A percentile compares a stretch with the other conserved stretches of the same genome.
phyloP scores from a whole-genome alignment of 2,888 invertebrate genomes.

The Aelia acuminata region DNA sequence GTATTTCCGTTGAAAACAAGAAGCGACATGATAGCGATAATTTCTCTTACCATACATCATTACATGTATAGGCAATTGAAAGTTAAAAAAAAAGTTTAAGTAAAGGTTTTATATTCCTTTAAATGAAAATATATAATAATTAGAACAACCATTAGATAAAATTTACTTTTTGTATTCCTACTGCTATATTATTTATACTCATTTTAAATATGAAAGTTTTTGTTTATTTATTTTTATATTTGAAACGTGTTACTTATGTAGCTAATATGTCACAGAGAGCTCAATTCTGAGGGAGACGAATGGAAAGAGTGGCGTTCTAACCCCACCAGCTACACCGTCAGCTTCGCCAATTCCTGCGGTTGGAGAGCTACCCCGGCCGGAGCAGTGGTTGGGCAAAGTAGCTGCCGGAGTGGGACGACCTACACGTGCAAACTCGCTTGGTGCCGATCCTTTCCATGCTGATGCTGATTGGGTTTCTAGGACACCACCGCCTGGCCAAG shows the following conservation, averaged over 20 bases:
- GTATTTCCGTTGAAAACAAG: no score
- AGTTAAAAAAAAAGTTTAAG: no score
- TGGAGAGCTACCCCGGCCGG: slow-evolving; percentile 79
- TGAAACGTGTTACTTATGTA: background rate
- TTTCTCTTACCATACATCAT: no score
- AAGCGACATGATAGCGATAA: no score
- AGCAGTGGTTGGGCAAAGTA: slow-evolving; percentile 86
- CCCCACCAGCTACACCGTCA: slow-evolving; percentile 68
- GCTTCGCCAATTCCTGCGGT: slow-evolving; percentile 65
- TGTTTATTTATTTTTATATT: background rate
- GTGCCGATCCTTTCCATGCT: slow-evolving; percentile 84
- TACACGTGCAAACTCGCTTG: slow-evolving; percentile 62
- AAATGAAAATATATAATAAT: background rate
- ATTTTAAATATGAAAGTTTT: background rate
- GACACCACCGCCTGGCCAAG: slow-evolving; percentile 71
- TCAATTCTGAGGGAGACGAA: slow-evolving; percentile 46
- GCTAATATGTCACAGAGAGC: slow-evolving; percentile 52
- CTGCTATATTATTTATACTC: background rate
- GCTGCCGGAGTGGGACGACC: slow-evolving; percentile 74
- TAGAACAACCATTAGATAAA: no score
- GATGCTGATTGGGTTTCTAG: slow-evolving; percentile 83
- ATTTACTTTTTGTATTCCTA: no score
- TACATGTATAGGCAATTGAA: no score
- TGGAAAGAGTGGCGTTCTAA: slow-evolving; percentile 59
- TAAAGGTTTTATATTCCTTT: no score